These are phyloP conservation scores for Rhinophrynus dorsalis DNA, from an alignment of 2,797 vertebrate species.

Conservation along the genomic window DNA sequence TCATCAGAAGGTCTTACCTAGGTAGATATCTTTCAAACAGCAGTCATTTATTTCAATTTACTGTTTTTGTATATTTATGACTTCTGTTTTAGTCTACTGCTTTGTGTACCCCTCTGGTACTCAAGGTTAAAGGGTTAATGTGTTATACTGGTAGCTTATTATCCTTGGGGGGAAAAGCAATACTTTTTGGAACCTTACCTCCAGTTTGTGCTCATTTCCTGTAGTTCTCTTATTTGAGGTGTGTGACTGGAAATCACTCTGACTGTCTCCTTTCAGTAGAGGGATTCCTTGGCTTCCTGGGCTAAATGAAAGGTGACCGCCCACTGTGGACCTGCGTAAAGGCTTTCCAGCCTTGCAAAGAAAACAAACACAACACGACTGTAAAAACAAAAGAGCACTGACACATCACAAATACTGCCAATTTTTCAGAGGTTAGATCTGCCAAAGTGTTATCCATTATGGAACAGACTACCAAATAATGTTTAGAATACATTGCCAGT, in stretches of 20 bases:
- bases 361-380: slow-evolving; percentile 29
- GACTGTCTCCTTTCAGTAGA: slow-evolving; percentile 26
- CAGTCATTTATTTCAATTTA: too few species aligned
- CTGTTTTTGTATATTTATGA: too few species aligned
- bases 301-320: slow-evolving; percentile 20
- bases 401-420: neutral
- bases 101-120: too few species aligned
- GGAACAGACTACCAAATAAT: neutral
- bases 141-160: slow-evolving; percentile 16
- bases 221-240: slow-evolving; percentile 34
- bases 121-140: too few species aligned
- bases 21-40: too few species aligned
- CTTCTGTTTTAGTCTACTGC: too few species aligned
- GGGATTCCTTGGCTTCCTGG: slow-evolving; percentile 36
- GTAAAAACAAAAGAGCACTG: neutral
- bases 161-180: slow-evolving; percentile 5
- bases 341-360: slow-evolving; percentile 42
- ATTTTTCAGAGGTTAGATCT: neutral
- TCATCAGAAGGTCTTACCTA: too few species aligned
- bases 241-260: slow-evolving; percentile 37
- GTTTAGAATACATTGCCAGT: too few species aligned
- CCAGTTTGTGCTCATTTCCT: slow-evolving; percentile 47
- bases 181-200: neutral
- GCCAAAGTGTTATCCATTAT: neutral
- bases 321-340: slow-evolving; percentile 26